Conservation (phyloP, 2,797 vertebrate species). For the Erethizon dorsatum region DNA sequence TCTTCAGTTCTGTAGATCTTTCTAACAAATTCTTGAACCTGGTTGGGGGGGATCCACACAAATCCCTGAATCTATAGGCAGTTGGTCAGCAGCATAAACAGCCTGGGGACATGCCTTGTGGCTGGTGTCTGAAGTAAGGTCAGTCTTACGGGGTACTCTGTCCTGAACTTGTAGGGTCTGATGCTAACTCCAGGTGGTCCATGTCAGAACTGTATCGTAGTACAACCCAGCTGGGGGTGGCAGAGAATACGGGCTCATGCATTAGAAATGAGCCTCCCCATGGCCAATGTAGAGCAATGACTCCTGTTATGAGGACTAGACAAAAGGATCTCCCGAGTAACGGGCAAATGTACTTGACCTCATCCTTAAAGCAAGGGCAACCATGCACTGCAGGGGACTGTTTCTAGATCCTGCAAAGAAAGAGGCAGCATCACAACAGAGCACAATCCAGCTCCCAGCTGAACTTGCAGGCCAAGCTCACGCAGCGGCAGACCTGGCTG, state of each 20-base stretch:
- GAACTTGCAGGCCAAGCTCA: not conserved
- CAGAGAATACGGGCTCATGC: not conserved
- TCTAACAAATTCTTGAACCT: not conserved
- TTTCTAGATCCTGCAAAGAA: not conserved
- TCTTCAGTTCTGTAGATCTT: not conserved
- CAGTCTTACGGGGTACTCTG: not conserved
- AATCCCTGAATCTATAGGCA: not conserved
- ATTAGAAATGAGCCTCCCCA: not conserved
- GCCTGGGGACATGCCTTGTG: not conserved
- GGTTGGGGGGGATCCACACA: not conserved
- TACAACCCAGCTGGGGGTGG: not conserved
- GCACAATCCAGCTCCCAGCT: not conserved
- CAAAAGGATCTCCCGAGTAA: not conserved
- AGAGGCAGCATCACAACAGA: not conserved
- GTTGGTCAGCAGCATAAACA: not conserved
- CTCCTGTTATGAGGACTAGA: not conserved
- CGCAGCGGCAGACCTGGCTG: fast-evolving
- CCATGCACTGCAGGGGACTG: not conserved
- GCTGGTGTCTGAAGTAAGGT: not conserved
- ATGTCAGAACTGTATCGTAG: not conserved
- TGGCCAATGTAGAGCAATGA: not conserved
- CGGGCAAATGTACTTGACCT: not conserved
- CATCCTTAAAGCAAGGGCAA: not conserved
- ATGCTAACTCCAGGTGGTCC: not conserved
- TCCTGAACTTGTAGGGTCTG: not conserved